Evolutionary conservation across 2,113 vertebrate genomes (phyloP).

Genomic region (Syngnathoides biaculeatus): DNA sequence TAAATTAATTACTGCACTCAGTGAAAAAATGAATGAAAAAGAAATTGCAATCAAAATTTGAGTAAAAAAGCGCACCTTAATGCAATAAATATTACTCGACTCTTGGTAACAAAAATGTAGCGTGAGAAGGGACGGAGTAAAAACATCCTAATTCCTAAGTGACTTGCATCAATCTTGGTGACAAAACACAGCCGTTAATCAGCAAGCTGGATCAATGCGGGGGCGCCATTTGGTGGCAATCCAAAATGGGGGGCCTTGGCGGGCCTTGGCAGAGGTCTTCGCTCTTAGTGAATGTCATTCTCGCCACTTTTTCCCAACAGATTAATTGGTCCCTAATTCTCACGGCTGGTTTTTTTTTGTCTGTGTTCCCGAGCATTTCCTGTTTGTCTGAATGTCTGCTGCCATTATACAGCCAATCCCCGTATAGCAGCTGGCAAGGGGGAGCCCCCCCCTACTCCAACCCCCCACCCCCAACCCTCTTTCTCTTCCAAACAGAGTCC

Average conservation of each 20-base stretch:
- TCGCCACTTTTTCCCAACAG: conserved; percentile 14
- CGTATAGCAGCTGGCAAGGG: conserved; percentile 55
- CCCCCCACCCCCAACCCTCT: neutral
- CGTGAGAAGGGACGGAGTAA: neutral
- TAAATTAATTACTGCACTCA: too few relatives aligned
- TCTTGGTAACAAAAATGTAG: neutral
- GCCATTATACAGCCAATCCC: conserved; percentile 31
- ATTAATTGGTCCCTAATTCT: conserved; percentile 21
- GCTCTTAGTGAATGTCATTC: neutral
- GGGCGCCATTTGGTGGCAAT: neutral
- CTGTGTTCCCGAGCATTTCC: conserved; percentile 28
- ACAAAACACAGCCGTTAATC: neutral
- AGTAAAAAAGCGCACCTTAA: neutral
- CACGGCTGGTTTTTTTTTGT: neutral
- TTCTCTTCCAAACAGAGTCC: conserved; percentile 12
- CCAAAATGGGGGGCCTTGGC: neutral
- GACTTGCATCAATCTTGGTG: neutral
- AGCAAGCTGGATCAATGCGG: neutral
- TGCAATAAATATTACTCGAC: neutral
- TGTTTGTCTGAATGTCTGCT: conserved; percentile 51
- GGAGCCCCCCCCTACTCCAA: conserved; percentile 19
- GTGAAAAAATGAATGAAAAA: neutral
- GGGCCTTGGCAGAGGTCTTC: neutral
- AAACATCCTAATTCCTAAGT: neutral
- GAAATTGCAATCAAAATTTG: neutral